Conservation (phyloP, 2,888 invertebrate genomes). For the Micoletzkya japonica region DNA sequence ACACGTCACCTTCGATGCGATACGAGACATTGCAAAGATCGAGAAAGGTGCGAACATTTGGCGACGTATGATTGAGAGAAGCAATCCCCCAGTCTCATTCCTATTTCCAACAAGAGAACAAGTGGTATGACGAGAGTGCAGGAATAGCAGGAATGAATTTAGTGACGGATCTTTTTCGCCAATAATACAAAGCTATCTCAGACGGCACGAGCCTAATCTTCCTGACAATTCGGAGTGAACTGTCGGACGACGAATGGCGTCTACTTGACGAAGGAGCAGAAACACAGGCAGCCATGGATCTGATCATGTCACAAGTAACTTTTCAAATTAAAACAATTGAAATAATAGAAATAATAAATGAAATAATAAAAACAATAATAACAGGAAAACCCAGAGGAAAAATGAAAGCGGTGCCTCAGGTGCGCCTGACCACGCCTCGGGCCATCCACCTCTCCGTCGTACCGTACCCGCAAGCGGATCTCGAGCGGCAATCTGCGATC, state of each 20-base stretch:
- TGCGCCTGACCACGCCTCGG: slow-evolving; percentile 16
- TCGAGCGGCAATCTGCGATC: neutral
- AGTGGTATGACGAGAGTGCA: neutral
- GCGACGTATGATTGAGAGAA: neutral
- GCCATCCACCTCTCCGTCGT: neutral
- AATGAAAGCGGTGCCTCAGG: neutral
- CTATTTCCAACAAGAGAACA: neutral
- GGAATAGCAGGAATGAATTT: neutral
- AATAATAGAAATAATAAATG: neutral
- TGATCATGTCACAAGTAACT: slow-evolving; percentile 12
- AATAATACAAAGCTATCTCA: too few species aligned
- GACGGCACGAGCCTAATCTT: slow-evolving; percentile 3
- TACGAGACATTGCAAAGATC: slow-evolving; percentile 1
- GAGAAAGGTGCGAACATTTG: slow-evolving; percentile 2
- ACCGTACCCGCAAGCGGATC: neutral
- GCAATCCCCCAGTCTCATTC: neutral
- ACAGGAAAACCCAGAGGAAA: neutral
- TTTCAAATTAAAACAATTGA: neutral
- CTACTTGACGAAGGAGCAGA: slow-evolving; percentile 8
- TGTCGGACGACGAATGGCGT: slow-evolving; percentile 21
- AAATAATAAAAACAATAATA: neutral
- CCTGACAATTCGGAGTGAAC: slow-evolving; percentile 15
- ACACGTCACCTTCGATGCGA: slow-evolving; percentile 2
- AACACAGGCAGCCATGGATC: neutral
- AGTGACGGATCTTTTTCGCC: too few species aligned